Evolutionary conservation across 2,888 invertebrate species (phyloP).

Genomic region (Listrodromus nycthemerus): DNA sequence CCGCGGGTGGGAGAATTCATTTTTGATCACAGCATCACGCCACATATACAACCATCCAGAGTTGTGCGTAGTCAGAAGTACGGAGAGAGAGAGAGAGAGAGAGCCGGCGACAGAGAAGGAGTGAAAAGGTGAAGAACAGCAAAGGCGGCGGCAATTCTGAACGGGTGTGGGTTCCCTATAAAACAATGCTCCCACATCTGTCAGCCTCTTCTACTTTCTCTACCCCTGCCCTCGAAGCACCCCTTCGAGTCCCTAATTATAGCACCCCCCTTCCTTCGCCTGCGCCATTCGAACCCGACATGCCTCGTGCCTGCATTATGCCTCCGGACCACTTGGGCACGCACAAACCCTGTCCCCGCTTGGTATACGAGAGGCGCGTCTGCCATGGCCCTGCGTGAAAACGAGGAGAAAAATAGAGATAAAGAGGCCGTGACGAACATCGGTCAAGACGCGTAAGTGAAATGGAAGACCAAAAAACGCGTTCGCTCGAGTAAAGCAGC

Average conservation of each 20-base stretch:
- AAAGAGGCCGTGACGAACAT: conserved; percentile 73
- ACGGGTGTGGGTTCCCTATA: conserved; percentile 80
- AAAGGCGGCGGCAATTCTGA: conserved; percentile 55
- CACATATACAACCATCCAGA: conserved; percentile 74
- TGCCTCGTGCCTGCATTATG: conserved; percentile 80
- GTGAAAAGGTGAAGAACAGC: conserved; percentile 50
- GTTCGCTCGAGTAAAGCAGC: too few species aligned
- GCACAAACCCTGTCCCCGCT: conserved; percentile 75
- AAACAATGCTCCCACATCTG: conserved; percentile 85
- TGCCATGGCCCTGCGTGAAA: conserved; percentile 72
- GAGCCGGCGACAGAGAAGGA: conserved; percentile 72
- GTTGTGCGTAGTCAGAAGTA: conserved; percentile 69
- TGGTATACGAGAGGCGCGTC: conserved; percentile 77
- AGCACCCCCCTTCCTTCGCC: conserved; percentile 75
- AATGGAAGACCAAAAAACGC: conserved; percentile 66
- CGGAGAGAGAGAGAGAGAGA: conserved; percentile 44
- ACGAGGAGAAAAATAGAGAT: conserved; percentile 52
- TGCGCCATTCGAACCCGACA: conserved; percentile 71
- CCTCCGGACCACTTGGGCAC: conserved; percentile 84
- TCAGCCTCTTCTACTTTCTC: conserved; percentile 83
- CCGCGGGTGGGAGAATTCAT: conserved; percentile 73
- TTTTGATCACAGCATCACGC: conserved; percentile 84
- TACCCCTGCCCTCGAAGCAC: conserved; percentile 76
- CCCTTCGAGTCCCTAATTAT: conserved; percentile 84
- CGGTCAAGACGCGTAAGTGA: conserved; percentile 79